Evolutionary conservation across 2,113 vertebrate genomes (phyloP), one percentile per base, ranked within the genome.

Genomic region (Micromys minutus): DNA sequence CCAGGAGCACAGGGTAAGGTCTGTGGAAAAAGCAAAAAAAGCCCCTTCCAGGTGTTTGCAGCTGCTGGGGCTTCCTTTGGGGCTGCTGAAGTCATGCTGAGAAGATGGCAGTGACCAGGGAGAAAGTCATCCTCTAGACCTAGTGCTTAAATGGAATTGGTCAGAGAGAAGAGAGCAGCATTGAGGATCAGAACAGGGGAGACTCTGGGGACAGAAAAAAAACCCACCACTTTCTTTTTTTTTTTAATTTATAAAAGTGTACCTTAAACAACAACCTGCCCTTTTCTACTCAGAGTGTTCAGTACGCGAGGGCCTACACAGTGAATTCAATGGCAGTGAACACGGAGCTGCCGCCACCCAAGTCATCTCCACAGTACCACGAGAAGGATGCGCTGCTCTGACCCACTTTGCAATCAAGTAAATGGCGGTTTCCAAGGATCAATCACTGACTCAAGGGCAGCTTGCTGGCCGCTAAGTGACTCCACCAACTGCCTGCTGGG

Each of bases 281-380:
- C 16, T 24, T 86, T 77, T 87, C 55, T 2, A 24, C 15, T 65
- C 61, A 55, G 52, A 91, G 63, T 2, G 8, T 93, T 74, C 75
- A 59, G n/a, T 74, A 74, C 85, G 42, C 22, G 72, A 69, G 10
- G 52, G 63, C 77, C 61, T 31, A 19, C 22, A 15, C 1, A 24
- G 45, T 16, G 47, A 79, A 76, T 15, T 72, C 31, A 29, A 26
- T n/a, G 15, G 47, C 7, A 8, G 50, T 67, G 45, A 45, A 75
- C 13, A 12, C 3, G 17, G 50, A 42, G 13, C 9, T 8, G 13
- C 29, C 52, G 3, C 67, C 2, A 55, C 26, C 1, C 2, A 7
- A n/a, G 7, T 21, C 0, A 1, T 11, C 76, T 1, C 0, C 0
- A 7, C 21, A 3, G 63, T 0, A 0, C 84, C 2, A 7, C 0